phyloP scores from a whole-genome alignment of 2,888 invertebrate species.

The Cephonodes hylas region DNA sequence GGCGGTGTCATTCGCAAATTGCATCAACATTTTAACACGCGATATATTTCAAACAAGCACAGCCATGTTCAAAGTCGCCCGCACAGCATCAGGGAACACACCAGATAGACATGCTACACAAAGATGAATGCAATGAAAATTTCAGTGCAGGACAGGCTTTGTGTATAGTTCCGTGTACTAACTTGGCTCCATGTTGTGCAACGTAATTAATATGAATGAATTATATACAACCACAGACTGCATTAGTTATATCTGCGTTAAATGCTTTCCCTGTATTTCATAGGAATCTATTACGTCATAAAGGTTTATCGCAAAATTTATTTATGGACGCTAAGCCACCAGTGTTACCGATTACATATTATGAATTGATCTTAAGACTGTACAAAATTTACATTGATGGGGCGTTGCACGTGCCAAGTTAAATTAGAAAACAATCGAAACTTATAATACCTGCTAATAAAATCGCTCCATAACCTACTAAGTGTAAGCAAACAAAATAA shows the following conservation, averaged over 20 bases:
- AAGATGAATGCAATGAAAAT: not conserved
- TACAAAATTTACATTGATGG: not conserved
- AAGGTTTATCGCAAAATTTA: not conserved
- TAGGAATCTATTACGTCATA: not conserved
- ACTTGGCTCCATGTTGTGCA: not conserved
- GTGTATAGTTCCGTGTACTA: not conserved
- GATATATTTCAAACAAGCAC: not conserved
- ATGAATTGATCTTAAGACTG: not conserved
- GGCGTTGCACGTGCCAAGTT: not conserved
- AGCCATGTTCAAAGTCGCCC: not conserved
- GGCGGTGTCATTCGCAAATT: constrained; percentile 5
- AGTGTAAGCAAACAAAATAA: not conserved
- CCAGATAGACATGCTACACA: not conserved
- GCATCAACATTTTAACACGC: constrained; percentile 4
- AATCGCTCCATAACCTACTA: not conserved
- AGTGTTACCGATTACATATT: not conserved
- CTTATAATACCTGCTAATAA: not conserved
- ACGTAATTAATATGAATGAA: not conserved
- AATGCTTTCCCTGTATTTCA: not conserved
- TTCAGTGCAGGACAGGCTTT: no score
- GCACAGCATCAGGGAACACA: not conserved
- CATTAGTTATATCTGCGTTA: not conserved
- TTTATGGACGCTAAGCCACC: no score
- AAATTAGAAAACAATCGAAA: not conserved
- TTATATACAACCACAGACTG: not conserved